phyloP scores from a whole-genome alignment of 2,888 invertebrate species.

The Cinara cedri region DNA sequence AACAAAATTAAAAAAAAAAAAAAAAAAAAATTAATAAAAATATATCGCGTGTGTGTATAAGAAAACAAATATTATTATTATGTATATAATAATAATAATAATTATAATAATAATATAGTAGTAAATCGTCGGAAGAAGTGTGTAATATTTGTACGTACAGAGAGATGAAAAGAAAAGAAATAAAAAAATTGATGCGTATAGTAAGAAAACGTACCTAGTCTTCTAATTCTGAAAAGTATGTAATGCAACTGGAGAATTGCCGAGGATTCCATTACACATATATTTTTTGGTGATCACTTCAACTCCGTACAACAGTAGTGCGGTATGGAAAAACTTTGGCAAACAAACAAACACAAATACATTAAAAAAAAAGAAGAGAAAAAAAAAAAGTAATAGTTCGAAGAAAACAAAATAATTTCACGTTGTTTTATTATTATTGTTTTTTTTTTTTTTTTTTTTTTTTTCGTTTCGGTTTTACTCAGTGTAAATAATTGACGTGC shows the following conservation, averaged over 20 bases:
- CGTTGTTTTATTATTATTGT: not conserved
- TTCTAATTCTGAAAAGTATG: constrained; percentile 57
- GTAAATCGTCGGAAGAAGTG: constrained; percentile 34
- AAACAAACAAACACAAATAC: constrained; percentile 52
- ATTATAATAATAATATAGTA: no score
- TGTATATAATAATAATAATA: no score
- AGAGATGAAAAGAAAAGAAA: constrained; percentile 49
- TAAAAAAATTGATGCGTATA: constrained; percentile 31
- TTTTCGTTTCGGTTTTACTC: no score
- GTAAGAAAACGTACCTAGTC: constrained; percentile 52
- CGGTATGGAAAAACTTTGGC: constrained; percentile 48
- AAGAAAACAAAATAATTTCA: constrained; percentile 20
- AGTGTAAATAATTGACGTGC: no score
- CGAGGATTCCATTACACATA: constrained; percentile 46
- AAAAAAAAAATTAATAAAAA: constrained; percentile 37
- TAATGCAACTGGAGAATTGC: constrained; percentile 55
- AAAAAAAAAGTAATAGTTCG: constrained; percentile 34
- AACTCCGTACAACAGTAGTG: constrained; percentile 33
- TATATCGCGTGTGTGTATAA: constrained; percentile 26
- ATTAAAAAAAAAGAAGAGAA: constrained; percentile 51
- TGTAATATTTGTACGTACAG: not conserved
- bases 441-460: not conserved
- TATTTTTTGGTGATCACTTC: constrained; percentile 51
- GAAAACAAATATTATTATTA: no score
- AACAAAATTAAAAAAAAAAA: no score